Conservation (phyloP, 2,113 vertebrate species). For the Acrocephalus arundinaceus region DNA sequence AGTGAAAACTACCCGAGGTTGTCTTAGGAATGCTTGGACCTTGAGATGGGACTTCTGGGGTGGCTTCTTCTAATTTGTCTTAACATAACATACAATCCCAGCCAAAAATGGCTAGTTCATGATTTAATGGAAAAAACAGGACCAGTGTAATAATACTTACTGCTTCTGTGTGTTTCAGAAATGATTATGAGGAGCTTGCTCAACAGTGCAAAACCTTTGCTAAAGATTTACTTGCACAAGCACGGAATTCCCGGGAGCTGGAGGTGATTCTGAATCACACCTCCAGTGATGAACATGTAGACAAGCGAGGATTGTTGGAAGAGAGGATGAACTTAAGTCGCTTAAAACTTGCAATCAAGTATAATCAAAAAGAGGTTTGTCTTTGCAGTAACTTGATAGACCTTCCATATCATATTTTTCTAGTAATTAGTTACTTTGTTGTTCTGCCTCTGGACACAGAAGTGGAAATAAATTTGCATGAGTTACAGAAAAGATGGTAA, state of each 20-base stretch:
- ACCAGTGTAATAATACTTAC: background rate
- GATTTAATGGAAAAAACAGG: background rate
- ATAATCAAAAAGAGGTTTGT: slow-evolving; percentile 97
- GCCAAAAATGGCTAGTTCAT: background rate
- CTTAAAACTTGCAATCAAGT: slow-evolving; percentile 97
- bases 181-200: slow-evolving; percentile 96
- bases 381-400: background rate
- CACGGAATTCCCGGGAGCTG: slow-evolving; percentile 95
- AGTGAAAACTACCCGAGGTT: background rate
- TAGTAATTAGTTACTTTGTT: background rate
- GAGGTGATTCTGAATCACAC: slow-evolving; percentile 98
- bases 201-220: slow-evolving; percentile 99
- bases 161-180: slow-evolving; percentile 76
- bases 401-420: background rate
- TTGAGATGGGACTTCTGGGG: background rate
- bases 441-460: background rate
- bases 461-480: background rate
- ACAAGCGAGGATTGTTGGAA: slow-evolving; percentile 94
- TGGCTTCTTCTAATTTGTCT: background rate
- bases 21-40: background rate
- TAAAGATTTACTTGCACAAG: slow-evolving; percentile 97
- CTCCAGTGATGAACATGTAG: slow-evolving; percentile 88
- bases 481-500: background rate
- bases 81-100: background rate
- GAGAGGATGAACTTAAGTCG: slow-evolving; percentile 98